Evolutionary conservation across 2,797 vertebrate genomes (phyloP), one percentile per base, ranked within the genome.

Genomic region (Danio jaintianensis): DNA sequence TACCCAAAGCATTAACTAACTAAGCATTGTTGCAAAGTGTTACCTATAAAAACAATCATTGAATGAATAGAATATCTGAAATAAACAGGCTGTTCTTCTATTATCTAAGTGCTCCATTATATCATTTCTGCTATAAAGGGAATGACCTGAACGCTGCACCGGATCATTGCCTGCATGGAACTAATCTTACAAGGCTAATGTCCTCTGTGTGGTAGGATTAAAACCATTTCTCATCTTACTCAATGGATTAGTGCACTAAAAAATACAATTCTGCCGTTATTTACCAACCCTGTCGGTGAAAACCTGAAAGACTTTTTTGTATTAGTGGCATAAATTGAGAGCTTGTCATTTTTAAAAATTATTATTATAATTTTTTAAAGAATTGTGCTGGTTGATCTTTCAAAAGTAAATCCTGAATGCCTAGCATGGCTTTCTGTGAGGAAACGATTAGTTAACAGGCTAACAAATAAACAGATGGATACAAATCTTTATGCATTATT

Each of bases 111-210:
- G 67, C 10, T 52, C 48, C 29, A 18, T 52, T 53, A 18, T 69
- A 38, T 40, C 29, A 0, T 53, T 52, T 40, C 10, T 52, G 48
- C 16, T 38, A 7, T 69, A 38, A 53, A 69, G 29, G 48, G 29
- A 52, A 52, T 52, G 67, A 6, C 48, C 48, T 38, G 47, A 56
- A 58, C 12, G 5, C 16, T 58, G 53, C 42, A 48, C 15, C 10
- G 20, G 71, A 74, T 47, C 38, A 72, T 72, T 72, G 22, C 56
- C 53, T 73, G 38, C 13, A 36, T 18, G 55, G 9, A 40, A 74
- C 71, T 61, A 61, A 61, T 74, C 15, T 74, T 61, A 29, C 43
- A 61, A 74, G 40, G 43, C 56, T 74, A 61, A 74, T 74, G 20
- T 58, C 69, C 69, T 45, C 69, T 69, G 40, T 56, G 36, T 72